Conservation (phyloP, 2,888 invertebrate genomes). For the Andricus quercusramuli region DNA sequence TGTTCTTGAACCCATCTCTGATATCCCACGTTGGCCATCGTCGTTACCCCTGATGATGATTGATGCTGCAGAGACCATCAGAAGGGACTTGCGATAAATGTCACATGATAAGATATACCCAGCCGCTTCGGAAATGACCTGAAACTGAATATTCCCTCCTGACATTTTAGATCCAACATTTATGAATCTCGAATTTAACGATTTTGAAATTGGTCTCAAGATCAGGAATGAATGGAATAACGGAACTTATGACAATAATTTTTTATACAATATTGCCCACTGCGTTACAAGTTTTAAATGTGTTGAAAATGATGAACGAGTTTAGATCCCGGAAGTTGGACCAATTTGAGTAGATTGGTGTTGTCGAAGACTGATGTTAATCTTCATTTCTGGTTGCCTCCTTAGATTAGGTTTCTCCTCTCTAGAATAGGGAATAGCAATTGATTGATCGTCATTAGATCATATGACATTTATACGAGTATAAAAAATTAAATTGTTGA, state of each 20-base stretch:
- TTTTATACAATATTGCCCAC: neutral
- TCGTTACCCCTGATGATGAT: slow-evolving; percentile 65
- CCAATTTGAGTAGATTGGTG: slow-evolving; percentile 22
- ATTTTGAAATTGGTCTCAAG: neutral
- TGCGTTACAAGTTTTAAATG: neutral
- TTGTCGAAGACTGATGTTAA: slow-evolving; percentile 17
- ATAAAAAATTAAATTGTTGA: neutral
- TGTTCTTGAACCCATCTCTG: slow-evolving; percentile 59
- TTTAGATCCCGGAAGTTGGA: slow-evolving; percentile 18
- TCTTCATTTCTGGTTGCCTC: slow-evolving; percentile 13
- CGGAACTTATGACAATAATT: neutral
- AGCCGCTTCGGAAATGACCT: slow-evolving; percentile 34
- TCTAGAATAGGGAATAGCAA: neutral
- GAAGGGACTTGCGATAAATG: slow-evolving; percentile 45
- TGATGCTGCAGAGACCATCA: slow-evolving; percentile 61
- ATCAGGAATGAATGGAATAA: neutral
- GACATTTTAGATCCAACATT: neutral
- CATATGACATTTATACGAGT: neutral
- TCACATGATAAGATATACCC: slow-evolving; percentile 35
- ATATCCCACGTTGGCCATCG: slow-evolving; percentile 60
- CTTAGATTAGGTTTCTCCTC: neutral
- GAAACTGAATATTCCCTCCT: slow-evolving; percentile 33
- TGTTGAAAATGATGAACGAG: slow-evolving; percentile 1
- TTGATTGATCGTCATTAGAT: neutral
- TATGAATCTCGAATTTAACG: slow-evolving; percentile 12